Conservation (phyloP, 2,797 vertebrate species). For the Bradypus variegatus region DNA sequence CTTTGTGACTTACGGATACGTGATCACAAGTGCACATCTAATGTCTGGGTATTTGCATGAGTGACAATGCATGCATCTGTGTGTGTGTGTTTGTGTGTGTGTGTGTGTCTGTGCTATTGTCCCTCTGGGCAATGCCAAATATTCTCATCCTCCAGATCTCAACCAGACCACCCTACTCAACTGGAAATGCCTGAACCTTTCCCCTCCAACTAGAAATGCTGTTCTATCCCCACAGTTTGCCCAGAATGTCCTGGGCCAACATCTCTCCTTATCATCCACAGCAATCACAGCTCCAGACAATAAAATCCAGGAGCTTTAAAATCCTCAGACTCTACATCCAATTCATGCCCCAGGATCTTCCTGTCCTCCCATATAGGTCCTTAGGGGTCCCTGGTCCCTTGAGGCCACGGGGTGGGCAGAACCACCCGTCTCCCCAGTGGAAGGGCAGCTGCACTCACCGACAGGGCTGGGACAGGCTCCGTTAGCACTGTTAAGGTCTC, state of each 20-base stretch:
- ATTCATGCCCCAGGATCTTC: background rate
- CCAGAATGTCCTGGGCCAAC: background rate
- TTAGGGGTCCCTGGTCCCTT: background rate
- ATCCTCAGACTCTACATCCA: background rate
- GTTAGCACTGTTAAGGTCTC: slow-evolving; percentile 90
- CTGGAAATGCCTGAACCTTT: background rate
- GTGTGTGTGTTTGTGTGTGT: background rate
- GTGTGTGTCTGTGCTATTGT: background rate
- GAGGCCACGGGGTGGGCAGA: background rate
- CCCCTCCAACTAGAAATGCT: background rate
- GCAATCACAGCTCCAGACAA: background rate
- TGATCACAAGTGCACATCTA: slow-evolving; percentile 12
- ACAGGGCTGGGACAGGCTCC: slow-evolving; percentile 95
- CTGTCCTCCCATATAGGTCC: background rate
- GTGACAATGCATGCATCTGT: background rate
- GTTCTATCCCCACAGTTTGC: background rate
- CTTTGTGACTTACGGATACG: background rate
- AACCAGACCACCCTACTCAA: background rate
- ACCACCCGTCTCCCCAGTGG: background rate
- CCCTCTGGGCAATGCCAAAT: rapidly evolving
- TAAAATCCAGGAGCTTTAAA: background rate
- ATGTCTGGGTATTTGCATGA: rapidly evolving
- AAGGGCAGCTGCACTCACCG: slow-evolving; percentile 78
- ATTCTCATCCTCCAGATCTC: background rate
- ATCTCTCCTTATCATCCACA: background rate